Evolutionary conservation across 2,113 vertebrate genomes (phyloP), one percentile per base, ranked within the genome.

Genomic region (Sander vitreus): DNA sequence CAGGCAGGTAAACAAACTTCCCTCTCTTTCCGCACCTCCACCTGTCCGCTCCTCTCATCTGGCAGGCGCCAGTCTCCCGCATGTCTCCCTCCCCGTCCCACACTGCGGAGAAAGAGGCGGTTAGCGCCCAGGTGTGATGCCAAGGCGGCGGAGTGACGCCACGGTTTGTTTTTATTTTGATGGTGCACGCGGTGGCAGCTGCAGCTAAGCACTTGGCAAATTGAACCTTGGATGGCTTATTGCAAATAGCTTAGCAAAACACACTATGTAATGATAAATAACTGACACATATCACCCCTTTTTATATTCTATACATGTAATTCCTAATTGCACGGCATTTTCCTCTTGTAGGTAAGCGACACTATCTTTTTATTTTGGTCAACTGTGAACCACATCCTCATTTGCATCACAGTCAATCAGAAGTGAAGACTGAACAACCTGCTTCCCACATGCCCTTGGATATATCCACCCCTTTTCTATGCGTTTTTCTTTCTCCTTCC

Each of bases 1-100:
- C 84, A 96, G 98, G 68, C 97, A 99, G 97, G 97, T 98, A 97
- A 94, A 94, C 86, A 91, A 87, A 74, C 54, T 14, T 6, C 48
- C 57, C 50, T 19, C 45, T 16, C 59, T 9, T 48, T 39, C 30
- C 45, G 7, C 65, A 13, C 30, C 47, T 43, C 72, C 48, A 55
- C 76, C 86, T 80, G 45, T 55, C 6, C 47, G 12, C 36, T 21
- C 30, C 39, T 8, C 27, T n/a, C 71, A 8, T 43, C 43, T 53
- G 39, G 27, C 59, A 30, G 54, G 70, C 69, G 65, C 75, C 47
- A 16, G 25, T 33, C 39, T 11, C 39, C 45, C 45, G 62, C 43
- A n/a, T 43, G 39, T 15, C 25, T 58, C 39, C 19, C 39, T 11
- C 5, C 19, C 15, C 1, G 21, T 6, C 58, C 62, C 78, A 43